A percentile compares a stretch with the other conserved stretches of the same genome.
phyloP scores from a whole-genome alignment of 2,888 invertebrate genomes.

The Drosophila stalkeri region DNA sequence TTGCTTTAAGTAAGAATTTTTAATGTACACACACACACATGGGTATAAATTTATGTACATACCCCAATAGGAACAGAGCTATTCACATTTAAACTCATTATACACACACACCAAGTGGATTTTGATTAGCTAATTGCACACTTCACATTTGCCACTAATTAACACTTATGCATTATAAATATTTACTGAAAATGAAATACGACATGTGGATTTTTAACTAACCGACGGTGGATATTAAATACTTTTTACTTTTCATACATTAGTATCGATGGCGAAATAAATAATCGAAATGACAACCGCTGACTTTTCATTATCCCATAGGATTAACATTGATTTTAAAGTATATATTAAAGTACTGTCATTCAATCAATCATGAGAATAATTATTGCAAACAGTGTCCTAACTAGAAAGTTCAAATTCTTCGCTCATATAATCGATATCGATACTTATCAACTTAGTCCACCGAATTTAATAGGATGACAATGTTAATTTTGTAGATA shows the following conservation, averaged over 20 bases:
- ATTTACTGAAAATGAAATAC: background rate
- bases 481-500: background rate
- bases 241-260: no score
- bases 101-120: background rate
- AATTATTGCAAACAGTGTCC: no score
- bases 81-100: background rate
- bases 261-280: background rate
- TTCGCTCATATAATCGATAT: background rate
- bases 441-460: background rate
- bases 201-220: background rate
- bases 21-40: background rate
- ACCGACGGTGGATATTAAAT: background rate
- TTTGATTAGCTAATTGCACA: constrained; percentile 30
- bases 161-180: background rate
- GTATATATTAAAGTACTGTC: no score
- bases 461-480: background rate
- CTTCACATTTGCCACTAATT: constrained; percentile 8
- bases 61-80: background rate
- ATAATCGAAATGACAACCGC: background rate
- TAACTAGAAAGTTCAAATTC: background rate
- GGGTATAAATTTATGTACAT: background rate
- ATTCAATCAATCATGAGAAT: no score
- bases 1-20: background rate
- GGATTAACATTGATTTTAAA: no score
- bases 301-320: no score